phyloP scores from a whole-genome alignment of 2,797 vertebrate species.

The Tiaroga cobitis region DNA sequence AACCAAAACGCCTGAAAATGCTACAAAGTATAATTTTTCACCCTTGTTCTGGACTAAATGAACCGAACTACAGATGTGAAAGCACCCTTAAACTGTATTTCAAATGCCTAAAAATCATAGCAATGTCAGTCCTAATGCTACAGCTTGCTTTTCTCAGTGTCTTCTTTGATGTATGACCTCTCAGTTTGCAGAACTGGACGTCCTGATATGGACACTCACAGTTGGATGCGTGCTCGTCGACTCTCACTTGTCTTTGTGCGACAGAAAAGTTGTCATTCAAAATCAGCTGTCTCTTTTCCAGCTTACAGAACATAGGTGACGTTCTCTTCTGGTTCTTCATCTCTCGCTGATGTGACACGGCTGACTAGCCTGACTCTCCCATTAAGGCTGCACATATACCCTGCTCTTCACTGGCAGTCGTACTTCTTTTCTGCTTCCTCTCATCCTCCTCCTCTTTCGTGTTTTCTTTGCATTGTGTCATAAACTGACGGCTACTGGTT shows the following conservation, averaged over 20 bases:
- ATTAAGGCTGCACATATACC: conserved; percentile 51
- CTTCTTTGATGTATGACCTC: conserved; percentile 5
- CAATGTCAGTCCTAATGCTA: background rate
- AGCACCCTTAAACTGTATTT: background rate
- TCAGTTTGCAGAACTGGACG: background rate
- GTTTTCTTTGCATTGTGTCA: conserved; percentile 60
- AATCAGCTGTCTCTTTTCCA: conserved; percentile 39
- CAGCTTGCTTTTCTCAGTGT: background rate
- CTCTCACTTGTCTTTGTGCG: conserved; percentile 20
- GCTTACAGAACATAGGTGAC: conserved; percentile 35
- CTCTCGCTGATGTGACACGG: conserved; percentile 51
- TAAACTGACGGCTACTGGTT: conserved; percentile 56
- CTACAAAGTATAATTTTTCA: no score
- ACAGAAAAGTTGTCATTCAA: conserved; percentile 36
- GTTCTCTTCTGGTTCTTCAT: conserved; percentile 21
- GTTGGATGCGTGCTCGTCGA: background rate
- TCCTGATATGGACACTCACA: conserved; percentile 6
- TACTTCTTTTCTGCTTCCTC: conserved; percentile 33
- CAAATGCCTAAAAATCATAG: background rate
- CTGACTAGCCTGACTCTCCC: conserved; percentile 50
- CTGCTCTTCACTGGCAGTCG: conserved; percentile 27
- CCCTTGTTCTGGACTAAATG: no score
- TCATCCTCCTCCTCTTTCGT: conserved; percentile 45
- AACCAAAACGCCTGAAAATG: no score
- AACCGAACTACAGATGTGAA: no score